Base-by-base conservation (phyloP, 2,797 vertebrate genomes). In the Babyrousa celebensis region DNA sequence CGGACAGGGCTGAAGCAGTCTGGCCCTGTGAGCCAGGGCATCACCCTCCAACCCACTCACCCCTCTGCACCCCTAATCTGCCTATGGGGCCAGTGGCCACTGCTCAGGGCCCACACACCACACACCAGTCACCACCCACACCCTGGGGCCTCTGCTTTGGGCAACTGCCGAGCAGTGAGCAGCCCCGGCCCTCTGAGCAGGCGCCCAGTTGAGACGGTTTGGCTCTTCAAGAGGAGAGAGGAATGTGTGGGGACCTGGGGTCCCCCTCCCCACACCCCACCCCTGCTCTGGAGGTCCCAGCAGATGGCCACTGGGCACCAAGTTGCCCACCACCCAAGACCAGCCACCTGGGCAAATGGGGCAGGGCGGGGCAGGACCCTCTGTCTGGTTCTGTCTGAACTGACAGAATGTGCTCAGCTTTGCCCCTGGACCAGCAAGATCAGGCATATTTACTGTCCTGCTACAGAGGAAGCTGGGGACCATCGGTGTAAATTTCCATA, bases 301-400 rank as follows among this genome's bases (percentile, higher is more conserved):
- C 70, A 88, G 56, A 6, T 5, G 15, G 27, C 20, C 85, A 43
- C 32, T 25, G 67, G 36, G 27, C n/a, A 27, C 67, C 36, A 70
- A 93, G 71, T 36, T 27, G 36, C 18, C 75, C 4, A 17, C 21
- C 40, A 48, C 25, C 29, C 12, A 62, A 75, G 21, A 78, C 58
- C 65, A 85, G 29, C 4, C 67, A 48, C 74, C 14, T 40, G 79
- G 15, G 7, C 25, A n/a, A 40, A 92, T 10, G 6, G n/a, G 29
- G 5, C 20, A 75, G 15, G 4, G 4, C 0, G 0, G 8, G 23
- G 12, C 25, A 68, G 29, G 1, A 52, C 21, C 43, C 43, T 56
- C 52, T 54, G 25, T 48, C 71, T 86, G 27, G 43, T 71, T 62
- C 85, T 23, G 83, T 54, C 60, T 83, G 52, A 88, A 43, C 12